Conservation (phyloP, 1,140 invertebrate species). For the Diorhabda sublineata region DNA sequence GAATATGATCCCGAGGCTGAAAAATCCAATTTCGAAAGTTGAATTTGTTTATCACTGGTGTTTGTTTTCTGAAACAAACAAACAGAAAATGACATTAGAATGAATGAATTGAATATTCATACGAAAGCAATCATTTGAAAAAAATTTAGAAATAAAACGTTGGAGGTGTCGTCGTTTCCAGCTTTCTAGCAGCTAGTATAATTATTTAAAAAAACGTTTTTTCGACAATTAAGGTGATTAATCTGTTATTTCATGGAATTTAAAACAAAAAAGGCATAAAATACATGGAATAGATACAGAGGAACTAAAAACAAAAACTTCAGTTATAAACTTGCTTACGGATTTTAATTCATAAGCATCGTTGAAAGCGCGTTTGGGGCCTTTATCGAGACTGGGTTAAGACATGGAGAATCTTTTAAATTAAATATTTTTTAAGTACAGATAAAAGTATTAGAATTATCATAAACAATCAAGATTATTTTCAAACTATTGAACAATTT, state of each 20-base stretch:
- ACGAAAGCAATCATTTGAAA: too few relatives aligned
- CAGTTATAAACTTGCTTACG: background rate
- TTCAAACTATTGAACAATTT: too few relatives aligned
- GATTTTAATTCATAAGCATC: background rate
- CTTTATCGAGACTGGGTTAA: too few relatives aligned
- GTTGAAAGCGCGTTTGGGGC: background rate
- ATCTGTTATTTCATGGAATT: background rate
- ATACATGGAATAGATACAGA: background rate
- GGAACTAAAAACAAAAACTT: background rate
- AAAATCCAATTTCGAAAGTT: slow-evolving; percentile 68
- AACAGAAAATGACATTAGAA: background rate
- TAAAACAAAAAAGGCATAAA: background rate
- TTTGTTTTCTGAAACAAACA: slow-evolving; percentile 59
- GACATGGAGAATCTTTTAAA: too few relatives aligned
- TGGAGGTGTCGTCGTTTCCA: too few relatives aligned
- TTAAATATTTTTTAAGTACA: too few relatives aligned
- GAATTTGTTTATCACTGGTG: slow-evolving; percentile 69
- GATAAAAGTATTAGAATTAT: too few relatives aligned
- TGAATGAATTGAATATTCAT: background rate
- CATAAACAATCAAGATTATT: too few relatives aligned
- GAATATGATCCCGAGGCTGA: slow-evolving; percentile 67
- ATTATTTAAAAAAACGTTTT: too few relatives aligned
- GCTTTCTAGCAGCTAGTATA: too few relatives aligned
- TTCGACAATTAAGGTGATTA: too few relatives aligned
- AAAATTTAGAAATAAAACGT: too few relatives aligned